These are phyloP conservation scores for Neoitamus cyanurus DNA, from an alignment of 2,888 invertebrate species.

Conservation along the genomic window DNA sequence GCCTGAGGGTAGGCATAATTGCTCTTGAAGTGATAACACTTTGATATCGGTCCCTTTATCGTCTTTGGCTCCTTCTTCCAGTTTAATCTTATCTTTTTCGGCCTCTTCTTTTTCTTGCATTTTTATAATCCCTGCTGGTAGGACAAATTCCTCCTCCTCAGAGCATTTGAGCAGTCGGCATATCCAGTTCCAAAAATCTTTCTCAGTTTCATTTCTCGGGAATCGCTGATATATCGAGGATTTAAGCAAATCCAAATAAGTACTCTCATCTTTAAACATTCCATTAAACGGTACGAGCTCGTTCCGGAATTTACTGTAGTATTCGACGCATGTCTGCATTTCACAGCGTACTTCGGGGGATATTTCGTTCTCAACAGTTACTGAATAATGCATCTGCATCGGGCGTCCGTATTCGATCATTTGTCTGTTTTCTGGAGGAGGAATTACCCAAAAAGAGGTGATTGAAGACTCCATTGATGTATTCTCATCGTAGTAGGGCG, in stretches of 20 bases:
- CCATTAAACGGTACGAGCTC: conserved; percentile 75
- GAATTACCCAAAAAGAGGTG: conserved; percentile 93
- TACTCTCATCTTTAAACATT: conserved; percentile 69
- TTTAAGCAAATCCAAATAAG: conserved; percentile 87
- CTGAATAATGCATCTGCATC: conserved; percentile 87
- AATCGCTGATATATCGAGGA: conserved; percentile 83
- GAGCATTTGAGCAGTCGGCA: conserved; percentile 80
- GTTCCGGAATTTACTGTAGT: conserved; percentile 76
- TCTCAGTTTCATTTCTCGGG: conserved; percentile 82
- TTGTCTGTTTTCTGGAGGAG: conserved; percentile 93
- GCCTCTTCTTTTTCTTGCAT: background rate
- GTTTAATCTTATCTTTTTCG: conserved; percentile 57
- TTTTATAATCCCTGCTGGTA: conserved; percentile 59
- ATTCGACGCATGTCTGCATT: conserved; percentile 86
- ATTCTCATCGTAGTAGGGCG: conserved; percentile 85
- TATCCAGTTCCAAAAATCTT: conserved; percentile 82
- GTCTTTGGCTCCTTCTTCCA: conserved; percentile 18
- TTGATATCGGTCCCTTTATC: conserved; percentile 58
- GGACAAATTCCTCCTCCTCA: conserved; percentile 76
- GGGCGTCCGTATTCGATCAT: conserved; percentile 90
- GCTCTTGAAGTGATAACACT: conserved; percentile 64
- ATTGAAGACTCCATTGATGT: conserved; percentile 84
- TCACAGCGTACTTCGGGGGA: conserved; percentile 85
- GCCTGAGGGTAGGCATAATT: conserved; percentile 64
- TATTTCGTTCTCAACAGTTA: conserved; percentile 83